phyloP scores from a whole-genome alignment of 2,888 invertebrate genomes.

The Troides helena region DNA sequence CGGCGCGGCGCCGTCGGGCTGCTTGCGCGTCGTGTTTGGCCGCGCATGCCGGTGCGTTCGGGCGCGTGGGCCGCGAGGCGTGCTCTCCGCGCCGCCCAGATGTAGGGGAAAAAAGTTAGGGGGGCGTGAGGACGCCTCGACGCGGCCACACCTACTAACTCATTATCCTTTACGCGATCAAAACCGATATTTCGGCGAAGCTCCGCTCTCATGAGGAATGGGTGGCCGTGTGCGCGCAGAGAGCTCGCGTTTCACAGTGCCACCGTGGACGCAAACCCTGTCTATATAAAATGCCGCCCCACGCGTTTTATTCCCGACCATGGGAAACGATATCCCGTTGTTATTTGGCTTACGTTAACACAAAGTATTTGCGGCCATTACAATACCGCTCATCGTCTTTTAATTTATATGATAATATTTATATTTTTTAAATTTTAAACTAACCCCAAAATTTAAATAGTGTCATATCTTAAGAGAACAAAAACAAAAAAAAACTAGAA shows the following conservation, averaged over 20 bases:
- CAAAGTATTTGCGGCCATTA: constrained; percentile 32
- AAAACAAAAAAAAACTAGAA: no score
- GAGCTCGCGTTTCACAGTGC: constrained; percentile 75
- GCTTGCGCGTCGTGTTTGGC: constrained; percentile 56
- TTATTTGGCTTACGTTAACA: constrained; percentile 41
- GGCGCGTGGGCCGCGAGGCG: constrained; percentile 72
- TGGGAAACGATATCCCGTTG: constrained; percentile 59
- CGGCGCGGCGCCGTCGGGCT: constrained; percentile 32
- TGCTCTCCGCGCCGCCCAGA: constrained; percentile 73
- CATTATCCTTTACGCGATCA: constrained; percentile 75
- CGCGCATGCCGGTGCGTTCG: constrained; percentile 57
- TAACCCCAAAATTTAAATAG: not conserved
- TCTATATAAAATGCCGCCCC: constrained; percentile 75
- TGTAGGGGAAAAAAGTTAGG: constrained; percentile 69
- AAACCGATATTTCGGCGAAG: constrained; percentile 63
- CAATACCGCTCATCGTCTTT: not conserved
- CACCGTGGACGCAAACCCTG: constrained; percentile 65
- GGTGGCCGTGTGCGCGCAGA: constrained; percentile 67
- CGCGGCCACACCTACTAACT: constrained; percentile 74
- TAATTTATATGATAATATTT: not conserved
- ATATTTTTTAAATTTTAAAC: not conserved
- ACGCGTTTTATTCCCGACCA: constrained; percentile 63
- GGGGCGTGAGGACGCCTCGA: constrained; percentile 63
- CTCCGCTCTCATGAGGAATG: constrained; percentile 51
- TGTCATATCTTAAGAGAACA: not conserved